phyloP scores from a whole-genome alignment of 2,113 vertebrate species.

The Paratilapia polleni region DNA sequence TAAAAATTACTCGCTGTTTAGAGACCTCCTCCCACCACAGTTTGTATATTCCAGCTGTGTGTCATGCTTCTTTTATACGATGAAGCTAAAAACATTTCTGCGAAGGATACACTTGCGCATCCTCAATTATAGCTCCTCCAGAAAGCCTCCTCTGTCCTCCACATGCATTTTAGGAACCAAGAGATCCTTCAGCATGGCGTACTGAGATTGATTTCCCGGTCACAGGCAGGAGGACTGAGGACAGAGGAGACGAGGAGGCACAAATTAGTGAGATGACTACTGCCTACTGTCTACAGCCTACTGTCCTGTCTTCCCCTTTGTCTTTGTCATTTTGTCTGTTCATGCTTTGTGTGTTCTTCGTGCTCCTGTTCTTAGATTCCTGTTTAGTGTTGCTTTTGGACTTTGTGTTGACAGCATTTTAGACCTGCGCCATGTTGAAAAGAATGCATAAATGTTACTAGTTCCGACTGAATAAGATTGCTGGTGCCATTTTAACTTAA shows the following conservation, averaged over 20 bases:
- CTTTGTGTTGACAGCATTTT: background rate
- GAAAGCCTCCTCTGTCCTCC: background rate
- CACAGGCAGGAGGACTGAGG: background rate
- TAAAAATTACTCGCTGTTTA: background rate
- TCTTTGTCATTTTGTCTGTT: background rate
- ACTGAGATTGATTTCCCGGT: slow-evolving; percentile 2
- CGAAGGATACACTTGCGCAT: background rate
- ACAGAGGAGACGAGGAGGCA: slow-evolving; percentile 3
- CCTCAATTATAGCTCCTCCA: background rate
- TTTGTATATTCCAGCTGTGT: too few species aligned
- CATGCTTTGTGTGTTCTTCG: background rate
- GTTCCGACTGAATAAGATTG: background rate
- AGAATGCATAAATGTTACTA: background rate
- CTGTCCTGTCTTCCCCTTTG: background rate
- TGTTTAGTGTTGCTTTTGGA: background rate
- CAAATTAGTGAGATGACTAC: slow-evolving; percentile 2
- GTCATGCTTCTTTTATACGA: background rate
- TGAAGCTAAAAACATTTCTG: background rate
- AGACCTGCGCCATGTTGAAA: background rate
- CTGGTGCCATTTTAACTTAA: background rate
- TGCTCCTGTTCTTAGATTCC: background rate
- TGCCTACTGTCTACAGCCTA: too few species aligned
- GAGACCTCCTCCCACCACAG: background rate
- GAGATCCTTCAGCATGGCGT: background rate
- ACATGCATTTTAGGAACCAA: background rate